These are phyloP conservation scores for Magallana angulata DNA, from an alignment of 1,140 invertebrate species.

Conservation along the genomic window DNA sequence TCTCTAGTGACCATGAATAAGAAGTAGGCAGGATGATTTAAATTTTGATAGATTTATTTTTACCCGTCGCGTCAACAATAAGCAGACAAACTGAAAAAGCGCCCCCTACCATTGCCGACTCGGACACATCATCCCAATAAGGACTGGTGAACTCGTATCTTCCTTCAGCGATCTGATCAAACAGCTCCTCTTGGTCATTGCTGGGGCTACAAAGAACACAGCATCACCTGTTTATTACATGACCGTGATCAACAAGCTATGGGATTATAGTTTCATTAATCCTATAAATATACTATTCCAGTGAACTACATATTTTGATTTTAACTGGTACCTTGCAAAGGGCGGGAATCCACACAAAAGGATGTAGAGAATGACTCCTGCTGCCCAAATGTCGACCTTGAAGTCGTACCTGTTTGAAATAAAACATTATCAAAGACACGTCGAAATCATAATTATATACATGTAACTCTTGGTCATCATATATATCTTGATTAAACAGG, in stretches of 20 bases:
- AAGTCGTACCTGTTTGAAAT: conserved; percentile 82
- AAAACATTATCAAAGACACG: not conserved
- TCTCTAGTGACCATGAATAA: too few relatives aligned
- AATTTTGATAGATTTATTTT: too few relatives aligned
- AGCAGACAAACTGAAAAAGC: too few relatives aligned
- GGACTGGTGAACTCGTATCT: conserved; percentile 95
- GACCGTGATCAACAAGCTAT: too few relatives aligned
- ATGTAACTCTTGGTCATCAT: too few relatives aligned
- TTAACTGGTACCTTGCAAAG: conserved; percentile 73
- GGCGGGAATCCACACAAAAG: conserved; percentile 98
- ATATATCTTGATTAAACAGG: too few relatives aligned
- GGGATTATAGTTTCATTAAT: too few relatives aligned
- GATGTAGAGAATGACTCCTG: conserved; percentile 97
- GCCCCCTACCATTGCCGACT: conserved; percentile 80
- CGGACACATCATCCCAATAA: conserved; percentile 94
- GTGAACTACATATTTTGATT: too few relatives aligned
- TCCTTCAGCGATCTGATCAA: conserved; percentile 94
- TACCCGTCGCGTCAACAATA: too few relatives aligned
- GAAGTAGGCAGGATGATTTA: too few relatives aligned
- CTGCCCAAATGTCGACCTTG: conserved; percentile 97
- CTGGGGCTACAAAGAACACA: conserved; percentile 63
- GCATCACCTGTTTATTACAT: too few relatives aligned
- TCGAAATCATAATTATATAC: not conserved
- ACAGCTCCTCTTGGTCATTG: conserved; percentile 91
- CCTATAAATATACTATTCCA: too few relatives aligned